Evolutionary conservation across 2,888 invertebrate genomes (phyloP).

Genomic region (Seira musarum): DNA sequence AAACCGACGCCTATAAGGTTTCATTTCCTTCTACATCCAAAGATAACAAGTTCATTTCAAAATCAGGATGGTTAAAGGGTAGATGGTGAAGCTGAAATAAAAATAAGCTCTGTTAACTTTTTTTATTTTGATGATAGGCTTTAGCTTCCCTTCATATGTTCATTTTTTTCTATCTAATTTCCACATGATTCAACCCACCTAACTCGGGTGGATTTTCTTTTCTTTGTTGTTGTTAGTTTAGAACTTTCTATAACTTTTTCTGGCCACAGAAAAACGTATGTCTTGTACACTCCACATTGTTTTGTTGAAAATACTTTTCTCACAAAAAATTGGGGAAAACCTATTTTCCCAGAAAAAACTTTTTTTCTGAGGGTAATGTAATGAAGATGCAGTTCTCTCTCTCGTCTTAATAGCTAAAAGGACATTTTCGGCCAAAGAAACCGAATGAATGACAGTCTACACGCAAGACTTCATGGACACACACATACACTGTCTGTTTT

Average conservation of each 20-base stretch:
- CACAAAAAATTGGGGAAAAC: background rate
- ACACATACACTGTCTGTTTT: too few species aligned
- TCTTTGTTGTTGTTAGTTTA: background rate
- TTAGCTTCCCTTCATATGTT: background rate
- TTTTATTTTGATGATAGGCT: background rate
- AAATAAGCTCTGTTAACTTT: background rate
- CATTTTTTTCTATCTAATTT: background rate
- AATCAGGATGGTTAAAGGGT: background rate
- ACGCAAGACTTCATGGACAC: too few species aligned
- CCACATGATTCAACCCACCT: background rate
- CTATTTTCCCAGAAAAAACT: background rate
- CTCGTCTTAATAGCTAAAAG: conserved; percentile 24
- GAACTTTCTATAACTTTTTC: background rate
- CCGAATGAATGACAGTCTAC: background rate
- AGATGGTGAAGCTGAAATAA: background rate
- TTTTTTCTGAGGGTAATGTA: background rate
- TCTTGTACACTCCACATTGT: background rate
- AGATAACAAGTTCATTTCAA: background rate
- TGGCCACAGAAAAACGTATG: background rate
- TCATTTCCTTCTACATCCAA: too few species aligned
- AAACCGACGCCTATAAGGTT: background rate
- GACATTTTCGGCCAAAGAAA: background rate
- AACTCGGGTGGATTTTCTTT: too few species aligned
- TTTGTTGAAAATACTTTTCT: too few species aligned
- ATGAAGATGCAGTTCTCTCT: background rate